Base-by-base conservation (phyloP, 2,113 vertebrate genomes). In the Panthera tigris region DNA sequence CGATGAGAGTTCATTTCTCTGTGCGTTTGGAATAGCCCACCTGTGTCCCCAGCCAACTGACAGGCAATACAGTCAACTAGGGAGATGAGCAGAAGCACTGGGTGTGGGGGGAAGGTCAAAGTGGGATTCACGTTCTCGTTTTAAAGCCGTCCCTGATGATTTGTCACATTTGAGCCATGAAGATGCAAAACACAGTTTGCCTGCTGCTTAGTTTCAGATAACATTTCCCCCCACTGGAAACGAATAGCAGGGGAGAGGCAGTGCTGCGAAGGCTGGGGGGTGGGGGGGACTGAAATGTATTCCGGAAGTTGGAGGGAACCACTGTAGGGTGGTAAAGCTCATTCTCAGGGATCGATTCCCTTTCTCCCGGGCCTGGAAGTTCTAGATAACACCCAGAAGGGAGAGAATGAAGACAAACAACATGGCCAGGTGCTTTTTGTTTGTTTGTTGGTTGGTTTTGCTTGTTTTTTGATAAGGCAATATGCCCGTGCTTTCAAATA, bases 231-330 rank as follows among this genome's bases (percentile, higher is more conserved):
- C 73, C 65, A 8, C 21, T 36, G 31, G 63, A 83, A 74, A 50
- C 27, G 18, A 91, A 52, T 84, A 92, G 10, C 45, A 61, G 76
- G 50, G 1, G 1, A 5, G 27, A 23, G 3, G n/a, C 27, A 18
- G 9, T 36, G 41, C 15, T 13, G 4, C 27, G 21, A 14, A 19
- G 5, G 1, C 45, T 5, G 14, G 11, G 25, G 13, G 7, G 3
- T 23, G 29, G 23, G 61, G 10, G 16, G 5, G 18, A 3, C 1
- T n/a, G 79, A 50, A 29, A 73, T 57, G 55, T 66, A 45, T 86
- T 83, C 89, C 69, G 18, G 52, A 61, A 50, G 18, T 21, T 33
- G 23, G 16, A 45, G 81, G 52, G 6, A 55, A 36, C 18, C 31
- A 7, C 33, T 27, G 23, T 31, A 4, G 6, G 63, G 25, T 19